Evolutionary conservation across 1,140 invertebrate species (phyloP).

Genomic region (Tetranychus cinnabarinus): DNA sequence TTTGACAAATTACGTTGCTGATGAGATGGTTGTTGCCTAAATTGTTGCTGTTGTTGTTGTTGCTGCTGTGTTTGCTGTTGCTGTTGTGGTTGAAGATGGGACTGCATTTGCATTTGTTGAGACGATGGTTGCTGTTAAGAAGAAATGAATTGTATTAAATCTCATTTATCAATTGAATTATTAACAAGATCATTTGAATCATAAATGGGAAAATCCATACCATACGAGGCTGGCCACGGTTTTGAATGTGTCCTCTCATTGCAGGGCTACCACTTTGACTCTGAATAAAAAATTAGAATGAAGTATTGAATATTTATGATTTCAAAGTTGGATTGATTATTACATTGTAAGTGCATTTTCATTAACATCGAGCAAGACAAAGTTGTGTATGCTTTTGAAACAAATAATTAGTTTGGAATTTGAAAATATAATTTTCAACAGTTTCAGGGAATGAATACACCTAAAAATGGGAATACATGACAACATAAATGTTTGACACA

Average conservation of each 20-base stretch:
- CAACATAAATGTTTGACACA: neutral
- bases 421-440: neutral
- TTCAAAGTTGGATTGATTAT: neutral
- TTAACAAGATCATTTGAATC: too few relatives aligned
- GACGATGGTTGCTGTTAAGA: too few relatives aligned
- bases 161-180: too few relatives aligned
- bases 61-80: neutral
- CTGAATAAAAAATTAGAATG: neutral
- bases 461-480: neutral
- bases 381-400: neutral
- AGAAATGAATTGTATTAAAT: too few relatives aligned
- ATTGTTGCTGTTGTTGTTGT: neutral
- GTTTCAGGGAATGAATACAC: neutral
- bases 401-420: neutral
- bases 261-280: too few relatives aligned
- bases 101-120: slow-evolving; percentile 14
- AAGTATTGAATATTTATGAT: neutral
- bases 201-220: neutral
- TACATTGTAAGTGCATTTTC: neutral
- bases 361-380: neutral
- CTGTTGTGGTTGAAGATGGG: slow-evolving; percentile 18
- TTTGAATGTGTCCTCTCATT: neutral
- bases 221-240: neutral
- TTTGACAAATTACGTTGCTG: neutral
- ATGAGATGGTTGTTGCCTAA: neutral